phyloP scores from a whole-genome alignment of 2,113 vertebrate species.

The Microtus ochrogaster region DNA sequence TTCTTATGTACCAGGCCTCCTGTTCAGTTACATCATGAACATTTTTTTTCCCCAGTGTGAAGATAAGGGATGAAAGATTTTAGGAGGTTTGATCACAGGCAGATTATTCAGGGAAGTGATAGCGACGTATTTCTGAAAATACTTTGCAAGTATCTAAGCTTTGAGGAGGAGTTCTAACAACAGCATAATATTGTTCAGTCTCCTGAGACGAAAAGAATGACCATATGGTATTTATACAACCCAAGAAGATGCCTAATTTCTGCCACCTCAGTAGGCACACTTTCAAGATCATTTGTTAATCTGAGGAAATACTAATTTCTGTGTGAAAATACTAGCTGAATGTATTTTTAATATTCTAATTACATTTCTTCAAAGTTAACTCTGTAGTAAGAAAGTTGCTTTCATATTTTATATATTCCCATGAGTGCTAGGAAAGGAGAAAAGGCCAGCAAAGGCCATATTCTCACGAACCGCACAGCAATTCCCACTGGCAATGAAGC shows the following conservation, averaged over 20 bases:
- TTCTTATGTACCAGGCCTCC: not conserved
- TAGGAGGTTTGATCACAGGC: not conserved
- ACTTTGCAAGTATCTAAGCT: not conserved
- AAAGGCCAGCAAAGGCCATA: constrained; percentile 63
- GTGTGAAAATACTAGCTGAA: constrained; percentile 27
- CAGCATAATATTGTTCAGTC: not conserved
- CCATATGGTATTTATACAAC: not conserved
- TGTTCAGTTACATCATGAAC: not conserved
- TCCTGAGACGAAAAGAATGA: not conserved
- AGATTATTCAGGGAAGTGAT: not conserved
- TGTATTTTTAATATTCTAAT: constrained; percentile 24
- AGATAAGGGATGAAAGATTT: not conserved
- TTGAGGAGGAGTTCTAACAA: not conserved
- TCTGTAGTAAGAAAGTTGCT: constrained; percentile 1
- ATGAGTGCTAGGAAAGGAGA: constrained; percentile 24
- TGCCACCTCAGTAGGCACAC: not conserved
- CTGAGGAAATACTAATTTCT: not conserved
- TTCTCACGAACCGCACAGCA: constrained; percentile 41
- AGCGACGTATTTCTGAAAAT: not conserved
- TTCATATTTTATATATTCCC: constrained; percentile 54
- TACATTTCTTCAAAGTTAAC: constrained; percentile 32
- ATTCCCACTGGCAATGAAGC: constrained; percentile 27
- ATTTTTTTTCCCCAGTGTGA: not conserved
- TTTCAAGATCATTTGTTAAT: not conserved
- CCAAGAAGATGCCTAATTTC: not conserved